A percentile compares a stretch with the other conserved stretches of the same genome.
Evolutionary conservation across 2,888 invertebrate species (phyloP).

Genomic region (Cacoxenus indagator): DNA sequence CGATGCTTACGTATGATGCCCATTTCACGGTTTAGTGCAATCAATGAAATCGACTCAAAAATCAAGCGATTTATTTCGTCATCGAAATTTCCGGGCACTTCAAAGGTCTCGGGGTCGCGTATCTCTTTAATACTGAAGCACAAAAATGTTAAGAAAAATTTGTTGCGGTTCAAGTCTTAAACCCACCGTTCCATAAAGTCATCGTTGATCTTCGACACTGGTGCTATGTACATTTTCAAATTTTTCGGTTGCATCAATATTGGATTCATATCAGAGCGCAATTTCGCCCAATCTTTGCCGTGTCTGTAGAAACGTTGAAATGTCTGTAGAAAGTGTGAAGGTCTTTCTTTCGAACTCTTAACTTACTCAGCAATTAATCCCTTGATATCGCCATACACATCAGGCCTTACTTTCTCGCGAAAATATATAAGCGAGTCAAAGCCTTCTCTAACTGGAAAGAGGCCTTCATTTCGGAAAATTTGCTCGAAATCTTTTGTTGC

Average conservation of each 20-base stretch:
- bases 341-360: background rate
- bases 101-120: constrained; percentile 50
- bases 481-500: constrained; percentile 72
- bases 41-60: constrained; percentile 72
- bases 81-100: constrained; percentile 71
- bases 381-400: constrained; percentile 37
- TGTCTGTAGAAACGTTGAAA: constrained; percentile 70
- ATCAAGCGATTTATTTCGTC: constrained; percentile 74
- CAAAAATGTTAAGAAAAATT: background rate
- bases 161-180: no score
- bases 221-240: constrained; percentile 72
- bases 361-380: constrained; percentile 44
- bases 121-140: constrained; percentile 65
- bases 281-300: constrained; percentile 73
- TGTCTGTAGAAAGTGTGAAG: background rate
- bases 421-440: constrained; percentile 67
- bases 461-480: constrained; percentile 71
- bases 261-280: constrained; percentile 74
- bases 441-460: constrained; percentile 69
- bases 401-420: constrained; percentile 39
- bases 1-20: constrained; percentile 53
- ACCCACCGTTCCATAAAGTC: constrained; percentile 65
- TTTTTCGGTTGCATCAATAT: constrained; percentile 76
- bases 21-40: constrained; percentile 68
- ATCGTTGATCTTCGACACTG: constrained; percentile 65